Base-by-base conservation (phyloP, 30 jellyfish, hydroid and myxozoan genomes). In the Morbakka virulenta region DNA sequence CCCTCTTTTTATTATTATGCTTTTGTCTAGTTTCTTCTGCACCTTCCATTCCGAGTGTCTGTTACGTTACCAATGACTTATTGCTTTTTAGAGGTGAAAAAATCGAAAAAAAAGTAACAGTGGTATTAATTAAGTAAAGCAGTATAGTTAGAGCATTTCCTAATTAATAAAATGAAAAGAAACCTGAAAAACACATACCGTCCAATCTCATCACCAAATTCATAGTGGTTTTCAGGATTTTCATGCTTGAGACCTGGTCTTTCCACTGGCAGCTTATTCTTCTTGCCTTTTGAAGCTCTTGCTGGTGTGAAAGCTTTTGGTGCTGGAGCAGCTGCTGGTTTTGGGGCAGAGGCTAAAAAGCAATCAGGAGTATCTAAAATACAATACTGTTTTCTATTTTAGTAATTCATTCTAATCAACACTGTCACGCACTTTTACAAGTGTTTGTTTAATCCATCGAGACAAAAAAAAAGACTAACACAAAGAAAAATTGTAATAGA, bases 181-280 rank as follows among this genome's bases (percentile, higher is more conserved):
- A 65, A 65, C 2, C 6, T 12, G 24, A 26, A 76, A 4, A 0
- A 26, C 2, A 48, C 48, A 4, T 52, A 91, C 98, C 96, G 75
- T 50, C 98, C 98, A 76, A 92, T 92, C 62, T 84, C 96, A 22
- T 92, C 96, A 0, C 98, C 98, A 92, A 92, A 92, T n/a, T 83
- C 95, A 52, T 79, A 92, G 64, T 64, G 85, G 14, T 85, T 82
- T 62, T 92, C 98, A 2, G 98, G 98, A 79, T 92, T 92, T 32
- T 85, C 95, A n/a, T 75, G 84, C 52, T 61, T 79, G 66, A 92
- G 74, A 17, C 98, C 98, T 4, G 66, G 87, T 65, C 98, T 74
- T 27, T 84, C 98, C 23, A 92, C 81, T 23, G 98, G 98, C 72
- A 53, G 91, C 83, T 92, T 92, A 84, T 84, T 92, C 91, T 92